phyloP scores from a whole-genome alignment of 2,113 vertebrate genomes.

The Ochotona curzoniae region DNA sequence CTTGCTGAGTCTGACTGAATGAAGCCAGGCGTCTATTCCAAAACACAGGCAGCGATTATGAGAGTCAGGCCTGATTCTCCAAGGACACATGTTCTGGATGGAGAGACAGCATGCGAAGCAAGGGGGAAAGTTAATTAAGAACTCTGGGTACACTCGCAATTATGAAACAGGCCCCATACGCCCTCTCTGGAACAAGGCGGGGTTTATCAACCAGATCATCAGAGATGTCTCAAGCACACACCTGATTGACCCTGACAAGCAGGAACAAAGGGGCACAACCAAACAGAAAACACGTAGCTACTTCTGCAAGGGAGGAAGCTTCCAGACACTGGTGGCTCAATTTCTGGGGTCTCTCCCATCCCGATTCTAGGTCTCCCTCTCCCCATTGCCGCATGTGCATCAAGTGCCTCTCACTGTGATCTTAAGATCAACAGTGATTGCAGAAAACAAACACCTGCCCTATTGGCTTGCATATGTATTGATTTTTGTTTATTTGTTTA shows the following conservation, averaged over 20 bases:
- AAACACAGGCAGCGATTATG: neutral
- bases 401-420: neutral
- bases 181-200: neutral
- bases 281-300: neutral
- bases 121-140: neutral
- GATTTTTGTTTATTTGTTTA: neutral
- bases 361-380: neutral
- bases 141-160: fast-evolving
- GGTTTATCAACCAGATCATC: neutral
- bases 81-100: neutral
- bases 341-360: neutral
- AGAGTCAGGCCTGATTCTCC: neutral
- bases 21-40: neutral
- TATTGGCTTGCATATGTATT: fast-evolving
- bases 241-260: neutral
- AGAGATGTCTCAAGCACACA: neutral
- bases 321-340: neutral
- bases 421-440: neutral
- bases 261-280: neutral
- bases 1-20: neutral
- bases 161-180: neutral
- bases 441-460: neutral
- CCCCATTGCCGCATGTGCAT: too few species aligned
- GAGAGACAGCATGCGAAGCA: neutral
- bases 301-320: neutral